Evolutionary conservation across 2,888 invertebrate genomes (phyloP), one percentile per base, ranked within the genome.

Genomic region (Spilosoma lubricipeda): DNA sequence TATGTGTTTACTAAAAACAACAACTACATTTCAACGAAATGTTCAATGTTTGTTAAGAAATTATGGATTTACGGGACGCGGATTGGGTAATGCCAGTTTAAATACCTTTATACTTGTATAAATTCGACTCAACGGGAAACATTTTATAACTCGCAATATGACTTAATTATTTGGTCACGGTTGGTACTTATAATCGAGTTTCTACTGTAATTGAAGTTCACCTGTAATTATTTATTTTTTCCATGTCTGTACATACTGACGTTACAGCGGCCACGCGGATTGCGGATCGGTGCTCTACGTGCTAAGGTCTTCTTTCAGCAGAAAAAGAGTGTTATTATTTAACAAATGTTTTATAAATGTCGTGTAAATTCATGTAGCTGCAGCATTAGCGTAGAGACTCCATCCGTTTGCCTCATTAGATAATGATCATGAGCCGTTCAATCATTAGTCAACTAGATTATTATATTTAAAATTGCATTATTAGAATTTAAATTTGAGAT

Each of bases 171-270:
- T n/a, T n/a, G n/a, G n/a, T n/a, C n/a, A n/a, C n/a, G n/a, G n/a
- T n/a, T n/a, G n/a, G n/a, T n/a, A n/a, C n/a, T n/a, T n/a, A n/a
- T 36, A 36, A 4, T 36, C 36, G 36, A 36, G 36, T 7, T 36
- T 36, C 5, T 2, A 7, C 36, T 36, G 36, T 36, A 36, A 30
- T 30, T 63, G 30, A 63, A 63, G 63, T 63, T 63, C 30, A 63
- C 5, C 18, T 8, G 30, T 63, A 18, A 63, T 30, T 30, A 63
- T 63, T 78, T 81, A 85, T 88, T 82, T 88, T n/a, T 94, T 94
- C 76, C 93, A 94, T 94, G 93, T 93, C 94, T 94, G 89, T 87
- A 56, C 90, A 75, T 86, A 79, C 48, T 78, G 83, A 71, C 75
- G 77, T 75, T 63, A 30, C 85, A 93, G 92, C 91, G 93, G 73